phyloP scores from a whole-genome alignment of 2,113 vertebrate genomes.

The Pao palembangensis region DNA sequence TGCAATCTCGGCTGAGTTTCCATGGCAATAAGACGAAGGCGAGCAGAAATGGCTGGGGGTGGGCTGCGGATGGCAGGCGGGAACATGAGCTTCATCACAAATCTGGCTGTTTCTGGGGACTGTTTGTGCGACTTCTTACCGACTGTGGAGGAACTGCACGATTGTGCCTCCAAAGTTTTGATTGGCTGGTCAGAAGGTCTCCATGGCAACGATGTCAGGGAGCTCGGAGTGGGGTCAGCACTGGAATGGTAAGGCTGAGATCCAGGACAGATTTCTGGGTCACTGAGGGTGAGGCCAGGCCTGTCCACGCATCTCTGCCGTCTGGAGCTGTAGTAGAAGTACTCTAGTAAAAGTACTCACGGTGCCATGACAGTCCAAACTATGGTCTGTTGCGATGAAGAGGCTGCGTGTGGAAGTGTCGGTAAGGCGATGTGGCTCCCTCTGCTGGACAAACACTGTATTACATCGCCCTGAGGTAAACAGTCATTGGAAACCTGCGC shows the following conservation, averaged over 20 bases:
- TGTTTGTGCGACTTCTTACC: not conserved
- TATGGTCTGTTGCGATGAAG: no score
- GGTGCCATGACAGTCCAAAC: no score
- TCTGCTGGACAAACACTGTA: not conserved
- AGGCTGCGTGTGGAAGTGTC: not conserved
- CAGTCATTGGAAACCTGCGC: no score
- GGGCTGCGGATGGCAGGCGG: conserved; percentile 5
- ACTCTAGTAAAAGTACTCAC: no score
- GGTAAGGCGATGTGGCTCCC: not conserved
- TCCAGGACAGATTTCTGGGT: conserved; percentile 11
- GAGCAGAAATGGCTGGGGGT: conserved; percentile 17
- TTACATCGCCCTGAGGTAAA: no score
- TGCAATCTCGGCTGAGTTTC: conserved; percentile 46
- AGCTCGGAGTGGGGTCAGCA: conserved; percentile 26
- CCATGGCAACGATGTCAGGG: conserved; percentile 45
- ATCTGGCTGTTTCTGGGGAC: conserved; percentile 2
- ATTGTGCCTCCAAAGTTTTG: conserved; percentile 14
- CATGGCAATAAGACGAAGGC: conserved; percentile 48
- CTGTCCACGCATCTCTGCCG: conserved; percentile 2
- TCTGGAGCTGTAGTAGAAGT: not conserved
- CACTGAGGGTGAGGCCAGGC: not conserved
- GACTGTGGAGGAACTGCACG: not conserved
- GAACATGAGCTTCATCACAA: not conserved
- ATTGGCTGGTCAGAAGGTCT: conserved; percentile 44
- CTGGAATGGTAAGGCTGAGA: conserved; percentile 1